phyloP scores from a whole-genome alignment of 2,888 invertebrate species.

The Notodonta ziczac region DNA sequence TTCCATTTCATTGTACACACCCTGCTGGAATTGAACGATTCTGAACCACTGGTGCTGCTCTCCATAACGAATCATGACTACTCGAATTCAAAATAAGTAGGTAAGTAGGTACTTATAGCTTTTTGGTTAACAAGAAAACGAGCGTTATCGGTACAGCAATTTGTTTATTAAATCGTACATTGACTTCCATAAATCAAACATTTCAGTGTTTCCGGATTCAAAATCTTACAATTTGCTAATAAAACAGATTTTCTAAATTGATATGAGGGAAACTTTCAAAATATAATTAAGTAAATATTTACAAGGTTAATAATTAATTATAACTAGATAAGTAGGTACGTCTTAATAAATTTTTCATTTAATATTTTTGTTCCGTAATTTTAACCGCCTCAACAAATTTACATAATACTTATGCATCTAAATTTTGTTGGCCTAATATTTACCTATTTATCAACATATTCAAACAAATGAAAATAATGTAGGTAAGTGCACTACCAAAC shows the following conservation, averaged over 20 bases:
- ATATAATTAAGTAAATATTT: conserved; percentile 76
- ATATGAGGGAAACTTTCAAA: conserved; percentile 82
- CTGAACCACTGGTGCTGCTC: too few species aligned
- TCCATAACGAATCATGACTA: not conserved
- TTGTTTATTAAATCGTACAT: conserved; percentile 82
- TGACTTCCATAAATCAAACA: conserved; percentile 77
- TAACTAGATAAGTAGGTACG: conserved; percentile 58
- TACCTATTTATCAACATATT: conserved; percentile 16
- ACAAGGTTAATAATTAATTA: conserved; percentile 65
- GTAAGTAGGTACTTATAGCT: too few species aligned
- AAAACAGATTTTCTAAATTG: conserved; percentile 79
- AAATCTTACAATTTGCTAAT: conserved; percentile 77
- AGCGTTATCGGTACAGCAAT: conserved; percentile 57
- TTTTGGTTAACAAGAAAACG: conserved; percentile 15
- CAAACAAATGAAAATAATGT: not conserved
- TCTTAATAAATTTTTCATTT: conserved; percentile 54
- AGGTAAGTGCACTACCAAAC: not conserved
- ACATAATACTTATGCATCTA: conserved; percentile 54
- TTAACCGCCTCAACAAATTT: conserved; percentile 58
- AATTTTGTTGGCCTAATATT: conserved; percentile 62
- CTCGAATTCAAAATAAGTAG: too few species aligned
- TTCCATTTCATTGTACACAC: too few species aligned
- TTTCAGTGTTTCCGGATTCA: conserved; percentile 69
- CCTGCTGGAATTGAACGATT: too few species aligned
- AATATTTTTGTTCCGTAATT: conserved; percentile 52